Conservation (phyloP, 2,888 invertebrate genomes). For the Scaptomyza cyrtandrae region DNA sequence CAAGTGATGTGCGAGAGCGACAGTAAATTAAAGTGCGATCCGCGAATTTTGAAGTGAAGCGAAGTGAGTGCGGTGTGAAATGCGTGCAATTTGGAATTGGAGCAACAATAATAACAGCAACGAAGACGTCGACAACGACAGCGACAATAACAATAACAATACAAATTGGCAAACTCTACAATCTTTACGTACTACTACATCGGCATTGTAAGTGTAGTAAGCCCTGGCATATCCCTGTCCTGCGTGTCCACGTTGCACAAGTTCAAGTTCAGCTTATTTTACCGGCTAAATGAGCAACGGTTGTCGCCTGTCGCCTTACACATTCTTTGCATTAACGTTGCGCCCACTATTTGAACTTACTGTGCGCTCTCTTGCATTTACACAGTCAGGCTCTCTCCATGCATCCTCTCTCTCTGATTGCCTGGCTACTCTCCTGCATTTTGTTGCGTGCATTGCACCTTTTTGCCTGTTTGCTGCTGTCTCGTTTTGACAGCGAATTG, state of each 20-base stretch:
- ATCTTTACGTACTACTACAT: neutral
- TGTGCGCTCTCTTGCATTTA: conserved; percentile 17
- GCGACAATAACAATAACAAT: conserved; percentile 13
- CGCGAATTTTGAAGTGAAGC: conserved; percentile 51
- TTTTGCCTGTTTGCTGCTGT: conserved; percentile 50
- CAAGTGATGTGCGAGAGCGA: conserved; percentile 35
- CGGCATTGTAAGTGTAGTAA: conserved; percentile 22
- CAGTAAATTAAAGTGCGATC: conserved; percentile 57
- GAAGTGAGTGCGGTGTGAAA: conserved; percentile 37
- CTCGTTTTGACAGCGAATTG: conserved; percentile 79
- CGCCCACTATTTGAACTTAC: conserved; percentile 63
- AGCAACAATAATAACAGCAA: conserved; percentile 32
- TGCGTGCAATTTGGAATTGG: conserved; percentile 60
- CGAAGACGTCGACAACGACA: conserved; percentile 11
- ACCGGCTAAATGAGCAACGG: conserved; percentile 47
- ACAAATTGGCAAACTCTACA: conserved; percentile 1
- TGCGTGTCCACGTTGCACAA: conserved; percentile 43
- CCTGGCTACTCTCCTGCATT: conserved; percentile 46
- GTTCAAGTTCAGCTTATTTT: conserved; percentile 61
- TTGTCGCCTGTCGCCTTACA: conserved; percentile 10
- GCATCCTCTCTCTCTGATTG: neutral
- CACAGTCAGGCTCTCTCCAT: conserved; percentile 6
- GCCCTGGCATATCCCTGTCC: neutral
- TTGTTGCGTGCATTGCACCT: conserved; percentile 77
- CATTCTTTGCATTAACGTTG: conserved; percentile 22